Conservation (phyloP, 2,888 invertebrate genomes). For the Yponomeuta evonymella region DNA sequence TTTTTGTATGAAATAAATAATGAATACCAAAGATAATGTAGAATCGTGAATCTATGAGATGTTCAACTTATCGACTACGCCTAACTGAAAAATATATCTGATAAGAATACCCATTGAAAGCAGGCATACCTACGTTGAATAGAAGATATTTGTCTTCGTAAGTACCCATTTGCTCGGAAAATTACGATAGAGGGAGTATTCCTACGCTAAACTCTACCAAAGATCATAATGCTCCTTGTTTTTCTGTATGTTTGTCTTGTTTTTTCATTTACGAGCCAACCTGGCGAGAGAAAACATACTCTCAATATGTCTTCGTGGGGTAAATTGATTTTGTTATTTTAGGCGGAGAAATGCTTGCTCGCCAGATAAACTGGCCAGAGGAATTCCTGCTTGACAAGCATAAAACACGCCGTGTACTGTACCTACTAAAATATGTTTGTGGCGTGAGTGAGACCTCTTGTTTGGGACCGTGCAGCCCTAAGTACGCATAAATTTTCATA, state of each 20-base stretch:
- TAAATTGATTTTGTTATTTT: conserved; percentile 33
- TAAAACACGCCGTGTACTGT: neutral
- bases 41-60: too few relatives aligned
- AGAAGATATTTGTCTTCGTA: conserved; percentile 9
- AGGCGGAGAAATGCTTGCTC: neutral
- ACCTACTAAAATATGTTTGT: neutral
- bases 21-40: too few relatives aligned
- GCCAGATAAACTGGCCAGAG: neutral
- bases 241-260: conserved; percentile 26
- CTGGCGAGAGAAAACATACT: conserved; percentile 41
- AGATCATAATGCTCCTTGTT: conserved; percentile 5
- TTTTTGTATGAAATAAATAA: too few relatives aligned
- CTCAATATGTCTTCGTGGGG: conserved; percentile 39
- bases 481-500: neutral
- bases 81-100: neutral
- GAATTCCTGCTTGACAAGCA: conserved; percentile 1
- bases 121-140: conserved; percentile 9
- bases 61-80: neutral
- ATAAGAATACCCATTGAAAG: neutral
- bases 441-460: neutral
- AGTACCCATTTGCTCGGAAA: conserved; percentile 7
- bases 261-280: conserved; percentile 27
- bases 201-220: neutral
- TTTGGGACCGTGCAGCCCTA: neutral
- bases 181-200: conserved; percentile 2